Percentiles rank a stretch among this genome's conserved stretches.
phyloP scores from a whole-genome alignment of 2,797 vertebrate species.

The Orestias chungarensis region DNA sequence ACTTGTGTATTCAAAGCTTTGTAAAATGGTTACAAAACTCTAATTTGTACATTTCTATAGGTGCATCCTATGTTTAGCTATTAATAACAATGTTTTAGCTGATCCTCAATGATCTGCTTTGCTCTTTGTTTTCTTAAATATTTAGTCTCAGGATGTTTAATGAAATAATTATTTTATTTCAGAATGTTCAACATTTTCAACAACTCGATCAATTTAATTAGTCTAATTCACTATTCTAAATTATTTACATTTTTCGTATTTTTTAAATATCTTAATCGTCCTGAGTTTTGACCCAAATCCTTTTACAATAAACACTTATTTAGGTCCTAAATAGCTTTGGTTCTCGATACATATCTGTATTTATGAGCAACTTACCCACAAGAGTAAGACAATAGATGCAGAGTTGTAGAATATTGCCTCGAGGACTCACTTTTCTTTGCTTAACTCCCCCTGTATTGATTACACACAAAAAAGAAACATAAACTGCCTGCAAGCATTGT shows the following conservation, averaged over 20 bases:
- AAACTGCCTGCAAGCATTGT: conserved; percentile 69
- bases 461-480: conserved; percentile 71
- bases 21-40: background rate
- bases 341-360: conserved; percentile 37
- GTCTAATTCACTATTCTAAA: no score
- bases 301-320: background rate
- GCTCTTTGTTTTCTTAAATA: background rate
- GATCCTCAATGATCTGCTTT: background rate
- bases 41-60: background rate
- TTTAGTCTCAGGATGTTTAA: background rate
- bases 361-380: conserved; percentile 35
- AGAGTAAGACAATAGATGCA: conserved; percentile 37
- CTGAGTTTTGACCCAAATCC: background rate
- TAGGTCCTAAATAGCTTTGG: conserved; percentile 9
- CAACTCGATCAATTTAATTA: background rate
- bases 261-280: background rate
- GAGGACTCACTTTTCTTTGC: conserved; percentile 70
- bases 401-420: conserved; percentile 58
- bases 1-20: background rate
- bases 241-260: background rate
- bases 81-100: conserved; percentile 1
- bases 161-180: background rate
- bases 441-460: conserved; percentile 69
- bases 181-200: background rate
- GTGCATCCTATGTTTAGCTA: background rate